Evolutionary conservation across 2,797 vertebrate species (phyloP).

Genomic region (Mormyrops boulengeri): DNA sequence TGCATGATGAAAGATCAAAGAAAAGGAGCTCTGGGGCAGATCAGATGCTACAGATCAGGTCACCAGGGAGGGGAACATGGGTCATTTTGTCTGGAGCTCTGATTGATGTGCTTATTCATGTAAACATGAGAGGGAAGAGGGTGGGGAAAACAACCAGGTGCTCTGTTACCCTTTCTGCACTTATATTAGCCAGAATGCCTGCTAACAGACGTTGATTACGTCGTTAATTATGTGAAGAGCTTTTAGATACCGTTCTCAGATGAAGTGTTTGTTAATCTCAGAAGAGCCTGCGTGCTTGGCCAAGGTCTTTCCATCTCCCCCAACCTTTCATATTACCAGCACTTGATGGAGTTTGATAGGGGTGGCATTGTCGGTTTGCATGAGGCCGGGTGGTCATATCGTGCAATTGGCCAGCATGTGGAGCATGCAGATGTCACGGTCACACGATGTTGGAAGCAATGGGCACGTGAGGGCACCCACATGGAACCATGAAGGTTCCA

Average conservation of each 20-base stretch:
- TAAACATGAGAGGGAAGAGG: background rate
- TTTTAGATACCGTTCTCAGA: background rate
- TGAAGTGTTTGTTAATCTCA: background rate
- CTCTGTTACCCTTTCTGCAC: background rate
- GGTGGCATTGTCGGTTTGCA: background rate
- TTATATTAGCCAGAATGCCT: background rate
- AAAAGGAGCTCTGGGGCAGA: background rate
- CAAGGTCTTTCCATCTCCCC: conserved; percentile 31
- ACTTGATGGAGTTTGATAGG: background rate
- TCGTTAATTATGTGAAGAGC: conserved; percentile 9
- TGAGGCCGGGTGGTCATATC: background rate
- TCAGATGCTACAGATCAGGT: background rate
- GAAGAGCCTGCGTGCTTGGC: background rate
- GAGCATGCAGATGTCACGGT: background rate
- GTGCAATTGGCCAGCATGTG: background rate
- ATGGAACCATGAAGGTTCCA: background rate
- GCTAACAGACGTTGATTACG: background rate
- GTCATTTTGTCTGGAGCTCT: background rate
- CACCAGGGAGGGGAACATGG: background rate
- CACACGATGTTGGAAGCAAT: background rate
- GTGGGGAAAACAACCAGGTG: background rate
- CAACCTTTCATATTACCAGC: conserved; percentile 54
- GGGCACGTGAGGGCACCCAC: background rate
- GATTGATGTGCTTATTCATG: background rate
- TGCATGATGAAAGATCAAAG: background rate